phyloP scores from a whole-genome alignment of 2,113 vertebrate genomes.

The Orycteropus afer region DNA sequence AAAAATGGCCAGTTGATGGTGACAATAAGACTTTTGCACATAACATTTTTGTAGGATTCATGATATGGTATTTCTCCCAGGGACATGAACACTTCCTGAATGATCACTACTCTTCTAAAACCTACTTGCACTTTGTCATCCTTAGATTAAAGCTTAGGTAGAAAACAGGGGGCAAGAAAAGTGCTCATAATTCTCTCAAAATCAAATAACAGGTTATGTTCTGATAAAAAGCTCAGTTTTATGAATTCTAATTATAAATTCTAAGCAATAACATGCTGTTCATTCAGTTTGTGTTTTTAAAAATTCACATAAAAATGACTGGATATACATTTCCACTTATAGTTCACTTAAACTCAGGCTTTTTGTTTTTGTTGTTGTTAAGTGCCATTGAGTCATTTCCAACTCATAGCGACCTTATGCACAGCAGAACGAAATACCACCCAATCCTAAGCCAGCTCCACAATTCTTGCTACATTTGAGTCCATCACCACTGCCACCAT shows the following conservation, averaged over 20 bases:
- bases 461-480: no score
- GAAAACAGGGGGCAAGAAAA: not conserved
- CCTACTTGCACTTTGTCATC: conserved; percentile 41
- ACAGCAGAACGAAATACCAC: no score
- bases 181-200: not conserved
- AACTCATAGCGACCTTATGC: no score
- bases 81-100: not conserved
- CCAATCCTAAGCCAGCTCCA: no score
- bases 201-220: conserved; percentile 53
- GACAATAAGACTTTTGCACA: conserved; percentile 17
- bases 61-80: conserved; percentile 25
- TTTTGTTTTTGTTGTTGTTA: no score
- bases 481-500: no score
- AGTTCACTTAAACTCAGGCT: no score
- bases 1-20: conserved; percentile 31
- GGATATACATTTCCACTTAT: no score
- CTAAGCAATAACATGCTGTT: no score
- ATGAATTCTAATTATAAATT: not conserved
- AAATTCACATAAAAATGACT: no score
- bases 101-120: conserved; percentile 70
- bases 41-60: conserved; percentile 51
- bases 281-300: no score
- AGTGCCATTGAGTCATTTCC: no score
- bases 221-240: not conserved
- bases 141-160: conserved; percentile 68